These are phyloP conservation scores for Acipenser ruthenus DNA, from an alignment of 2,797 vertebrate species.

Conservation along the genomic window DNA sequence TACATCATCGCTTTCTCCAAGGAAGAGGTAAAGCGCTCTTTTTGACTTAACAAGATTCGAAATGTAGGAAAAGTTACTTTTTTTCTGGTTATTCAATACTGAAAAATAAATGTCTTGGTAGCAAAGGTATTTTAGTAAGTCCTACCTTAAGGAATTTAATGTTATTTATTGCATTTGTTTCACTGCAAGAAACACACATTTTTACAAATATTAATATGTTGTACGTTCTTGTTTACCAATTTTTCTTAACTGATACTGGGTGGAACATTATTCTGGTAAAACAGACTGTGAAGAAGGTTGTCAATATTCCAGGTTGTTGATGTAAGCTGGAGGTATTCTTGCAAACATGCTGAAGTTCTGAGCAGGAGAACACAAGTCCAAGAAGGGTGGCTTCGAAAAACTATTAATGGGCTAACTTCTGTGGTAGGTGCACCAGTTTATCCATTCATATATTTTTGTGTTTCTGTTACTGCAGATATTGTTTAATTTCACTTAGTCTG, in stretches of 20 bases:
- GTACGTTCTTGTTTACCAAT: too few relatives aligned
- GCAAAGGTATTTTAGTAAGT: background rate
- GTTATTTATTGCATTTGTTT: too few relatives aligned
- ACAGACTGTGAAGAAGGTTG: too few relatives aligned
- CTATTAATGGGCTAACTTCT: conserved; percentile 69
- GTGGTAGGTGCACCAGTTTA: conserved; percentile 46
- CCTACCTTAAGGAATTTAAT: too few relatives aligned
- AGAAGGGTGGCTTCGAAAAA: conserved; percentile 76
- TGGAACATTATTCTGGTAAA: too few relatives aligned
- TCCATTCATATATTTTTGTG: background rate
- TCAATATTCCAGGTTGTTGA: conserved; percentile 74
- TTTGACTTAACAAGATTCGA: too few relatives aligned
- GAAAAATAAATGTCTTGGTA: background rate
- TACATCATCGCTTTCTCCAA: conserved; percentile 91
- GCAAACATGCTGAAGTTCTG: conserved; percentile 82
- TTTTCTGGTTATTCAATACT: background rate
- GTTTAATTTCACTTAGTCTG: background rate
- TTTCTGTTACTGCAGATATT: background rate
- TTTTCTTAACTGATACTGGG: too few relatives aligned
- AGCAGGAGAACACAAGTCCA: conserved; percentile 71
- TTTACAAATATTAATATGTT: too few relatives aligned
- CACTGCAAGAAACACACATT: too few relatives aligned
- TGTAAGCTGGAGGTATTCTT: conserved; percentile 95
- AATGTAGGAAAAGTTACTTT: background rate
- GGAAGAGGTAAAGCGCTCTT: conserved; percentile 71